Percentiles rank a stretch among this genome's conserved stretches.
phyloP scores from a whole-genome alignment of 1,140 invertebrate genomes.

The Phymorhynchus buccinoides region DNA sequence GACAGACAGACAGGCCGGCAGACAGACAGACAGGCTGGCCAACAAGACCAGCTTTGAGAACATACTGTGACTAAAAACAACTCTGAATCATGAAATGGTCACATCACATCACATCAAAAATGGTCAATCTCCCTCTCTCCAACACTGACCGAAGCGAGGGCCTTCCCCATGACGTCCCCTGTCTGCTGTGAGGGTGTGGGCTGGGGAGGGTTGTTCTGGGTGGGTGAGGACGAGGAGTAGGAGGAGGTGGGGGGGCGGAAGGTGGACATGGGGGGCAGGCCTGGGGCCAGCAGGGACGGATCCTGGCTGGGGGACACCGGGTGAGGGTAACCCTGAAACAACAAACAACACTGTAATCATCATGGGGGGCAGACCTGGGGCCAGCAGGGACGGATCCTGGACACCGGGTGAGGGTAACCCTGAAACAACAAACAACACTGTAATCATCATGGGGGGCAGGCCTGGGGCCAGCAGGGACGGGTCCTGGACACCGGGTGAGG shows the following conservation, averaged over 20 bases:
- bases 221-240: constrained; percentile 58
- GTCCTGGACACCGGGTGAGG: constrained; percentile 79
- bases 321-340: constrained; percentile 69
- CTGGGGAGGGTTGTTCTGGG: constrained; percentile 69
- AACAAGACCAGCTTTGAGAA: too few relatives aligned
- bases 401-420: constrained; percentile 75
- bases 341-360: constrained; percentile 76
- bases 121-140: too few relatives aligned
- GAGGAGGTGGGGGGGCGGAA: constrained; percentile 79
- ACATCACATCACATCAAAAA: too few relatives aligned
- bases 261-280: constrained; percentile 93
- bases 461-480: constrained; percentile 81
- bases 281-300: constrained; percentile 80
- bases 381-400: constrained; percentile 80
- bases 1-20: too few relatives aligned
- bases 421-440: constrained; percentile 65
- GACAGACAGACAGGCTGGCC: too few relatives aligned
- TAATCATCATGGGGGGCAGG: constrained; percentile 90
- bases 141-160: constrained; percentile 83
- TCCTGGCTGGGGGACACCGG: constrained; percentile 79
- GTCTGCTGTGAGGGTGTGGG: constrained; percentile 74
- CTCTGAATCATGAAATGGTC: too few relatives aligned
- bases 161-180: constrained; percentile 85
- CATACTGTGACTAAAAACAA: too few relatives aligned
- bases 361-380: constrained; percentile 91